Percentiles rank a stretch among this genome's conserved stretches.
phyloP scores from a whole-genome alignment of 2,888 invertebrate genomes.

The Tuberolachnus salignus region DNA sequence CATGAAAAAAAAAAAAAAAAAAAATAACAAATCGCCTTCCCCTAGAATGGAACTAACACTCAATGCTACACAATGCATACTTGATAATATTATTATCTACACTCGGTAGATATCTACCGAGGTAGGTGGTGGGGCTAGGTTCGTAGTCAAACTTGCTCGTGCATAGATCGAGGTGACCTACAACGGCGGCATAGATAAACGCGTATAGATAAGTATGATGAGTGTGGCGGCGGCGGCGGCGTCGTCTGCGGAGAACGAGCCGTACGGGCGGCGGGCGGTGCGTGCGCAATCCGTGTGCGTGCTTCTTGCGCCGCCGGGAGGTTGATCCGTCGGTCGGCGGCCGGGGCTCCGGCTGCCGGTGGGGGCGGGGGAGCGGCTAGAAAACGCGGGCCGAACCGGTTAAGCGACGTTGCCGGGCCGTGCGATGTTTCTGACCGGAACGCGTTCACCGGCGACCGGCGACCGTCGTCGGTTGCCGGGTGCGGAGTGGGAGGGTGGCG shows the following conservation, averaged over 20 bases:
- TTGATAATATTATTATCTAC: background rate
- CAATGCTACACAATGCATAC: too few species aligned
- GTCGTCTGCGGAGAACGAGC: too few species aligned
- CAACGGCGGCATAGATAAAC: conserved; percentile 37
- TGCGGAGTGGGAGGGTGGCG: background rate
- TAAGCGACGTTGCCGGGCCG: conserved; percentile 52
- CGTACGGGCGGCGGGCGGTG: background rate
- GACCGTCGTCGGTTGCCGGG: background rate
- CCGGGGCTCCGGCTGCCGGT: background rate
- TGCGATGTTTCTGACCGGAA: conserved; percentile 54
- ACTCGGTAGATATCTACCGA: too few species aligned
- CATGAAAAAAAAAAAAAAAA: background rate
- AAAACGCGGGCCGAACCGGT: conserved; percentile 55
- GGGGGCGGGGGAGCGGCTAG: conserved; percentile 5
- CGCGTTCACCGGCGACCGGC: conserved; percentile 23
- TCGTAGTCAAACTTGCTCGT: background rate
- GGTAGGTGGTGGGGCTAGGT: background rate
- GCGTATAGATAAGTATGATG: conserved; percentile 15
- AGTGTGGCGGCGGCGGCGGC: background rate
- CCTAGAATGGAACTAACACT: background rate
- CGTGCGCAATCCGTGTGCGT: conserved; percentile 23
- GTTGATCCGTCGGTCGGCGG: background rate
- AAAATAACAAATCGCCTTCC: conserved; percentile 13
- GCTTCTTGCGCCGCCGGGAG: conserved; percentile 5
- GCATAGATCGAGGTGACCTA: conserved; percentile 43